phyloP scores from a whole-genome alignment of 2,113 vertebrate species.

The Pterocles gutturalis region DNA sequence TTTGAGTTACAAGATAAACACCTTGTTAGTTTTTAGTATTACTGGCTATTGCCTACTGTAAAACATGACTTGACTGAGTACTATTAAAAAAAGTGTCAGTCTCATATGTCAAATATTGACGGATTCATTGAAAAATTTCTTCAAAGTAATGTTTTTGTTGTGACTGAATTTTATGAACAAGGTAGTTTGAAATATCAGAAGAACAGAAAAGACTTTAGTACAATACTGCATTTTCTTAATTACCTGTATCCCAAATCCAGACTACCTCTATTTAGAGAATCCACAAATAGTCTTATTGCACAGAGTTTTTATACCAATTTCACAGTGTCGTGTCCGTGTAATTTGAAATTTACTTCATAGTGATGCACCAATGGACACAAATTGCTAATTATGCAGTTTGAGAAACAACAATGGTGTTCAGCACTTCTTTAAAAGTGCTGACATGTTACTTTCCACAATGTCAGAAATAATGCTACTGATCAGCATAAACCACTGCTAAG shows the following conservation, averaged over 20 bases:
- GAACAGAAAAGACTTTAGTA: neutral
- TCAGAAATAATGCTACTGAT: slow-evolving; percentile 7
- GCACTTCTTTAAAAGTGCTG: slow-evolving; percentile 33
- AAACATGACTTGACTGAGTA: neutral
- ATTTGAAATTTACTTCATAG: slow-evolving; percentile 3
- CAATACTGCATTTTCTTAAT: neutral
- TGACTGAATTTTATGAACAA: neutral
- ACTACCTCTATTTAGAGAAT: neutral
- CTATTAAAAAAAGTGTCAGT: neutral
- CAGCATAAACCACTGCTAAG: neutral
- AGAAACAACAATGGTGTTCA: neutral
- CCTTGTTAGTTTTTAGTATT: neutral
- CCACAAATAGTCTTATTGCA: neutral
- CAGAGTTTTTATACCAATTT: neutral
- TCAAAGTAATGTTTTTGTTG: neutral
- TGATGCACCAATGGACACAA: neutral
- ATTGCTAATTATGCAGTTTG: neutral
- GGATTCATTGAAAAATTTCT: neutral
- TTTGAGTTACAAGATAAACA: neutral
- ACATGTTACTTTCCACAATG: neutral
- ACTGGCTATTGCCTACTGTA: neutral
- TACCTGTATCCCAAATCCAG: neutral
- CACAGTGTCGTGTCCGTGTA: neutral
- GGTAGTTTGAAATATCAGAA: neutral
- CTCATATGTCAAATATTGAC: neutral